Percentiles rank a stretch among this genome's conserved stretches.
These are phyloP conservation scores for Crax fasciolata DNA, from an alignment of 2,797 vertebrate species.

Conservation along the genomic window DNA sequence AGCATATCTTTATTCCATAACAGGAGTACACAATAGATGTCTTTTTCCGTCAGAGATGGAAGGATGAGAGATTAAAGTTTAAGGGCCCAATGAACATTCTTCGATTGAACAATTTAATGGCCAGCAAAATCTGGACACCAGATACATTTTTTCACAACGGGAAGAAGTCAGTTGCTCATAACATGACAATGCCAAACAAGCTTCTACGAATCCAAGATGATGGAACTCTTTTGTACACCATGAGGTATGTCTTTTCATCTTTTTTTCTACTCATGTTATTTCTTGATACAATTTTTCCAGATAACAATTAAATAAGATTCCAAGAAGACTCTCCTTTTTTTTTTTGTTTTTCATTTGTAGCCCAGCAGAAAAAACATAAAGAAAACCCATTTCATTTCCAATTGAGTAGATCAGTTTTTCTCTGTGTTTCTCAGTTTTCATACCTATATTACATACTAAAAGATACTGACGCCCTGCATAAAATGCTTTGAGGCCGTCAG, in stretches of 20 bases:
- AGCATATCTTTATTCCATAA: constrained; percentile 29
- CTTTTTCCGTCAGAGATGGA: constrained; percentile 98
- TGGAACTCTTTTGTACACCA: constrained; percentile 95
- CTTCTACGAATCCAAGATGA: constrained; percentile 96
- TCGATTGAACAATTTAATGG: constrained; percentile 98
- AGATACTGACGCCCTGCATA: not conserved
- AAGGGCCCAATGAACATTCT: constrained; percentile 98
- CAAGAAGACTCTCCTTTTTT: not conserved
- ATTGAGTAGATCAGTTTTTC: not conserved
- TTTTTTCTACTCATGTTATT: not conserved
- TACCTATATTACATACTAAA: not conserved
- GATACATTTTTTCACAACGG: constrained; percentile 99
- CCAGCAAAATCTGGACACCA: constrained; percentile 99
- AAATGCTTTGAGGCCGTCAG: not conserved
- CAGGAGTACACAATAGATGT: constrained; percentile 99
- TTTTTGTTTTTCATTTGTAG: not conserved
- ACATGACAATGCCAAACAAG: constrained; percentile 99
- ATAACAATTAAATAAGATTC: not conserved
- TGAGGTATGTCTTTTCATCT: constrained; percentile 86
- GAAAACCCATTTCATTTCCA: not conserved
- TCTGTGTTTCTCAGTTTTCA: not conserved
- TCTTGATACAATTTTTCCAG: not conserved
- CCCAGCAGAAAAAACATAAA: not conserved
- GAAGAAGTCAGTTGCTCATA: constrained; percentile 98
- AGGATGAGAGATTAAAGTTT: constrained; percentile 95